Percentiles rank a stretch among this genome's conserved stretches.
phyloP scores from a whole-genome alignment of 1,140 invertebrate genomes.

The Schlechtendalia chinensis region DNA sequence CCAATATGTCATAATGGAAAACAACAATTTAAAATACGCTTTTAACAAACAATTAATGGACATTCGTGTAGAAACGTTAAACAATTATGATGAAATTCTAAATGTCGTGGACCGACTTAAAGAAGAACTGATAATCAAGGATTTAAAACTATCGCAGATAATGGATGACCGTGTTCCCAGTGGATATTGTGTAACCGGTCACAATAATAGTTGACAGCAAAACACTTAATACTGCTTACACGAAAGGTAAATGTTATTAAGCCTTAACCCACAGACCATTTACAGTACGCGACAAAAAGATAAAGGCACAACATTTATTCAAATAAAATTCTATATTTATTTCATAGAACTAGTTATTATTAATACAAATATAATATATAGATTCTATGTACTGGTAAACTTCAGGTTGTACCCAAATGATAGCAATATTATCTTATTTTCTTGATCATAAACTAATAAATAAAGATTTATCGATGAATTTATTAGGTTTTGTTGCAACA shows the following conservation, averaged over 20 bases:
- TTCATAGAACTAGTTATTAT: no score
- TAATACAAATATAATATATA: no score
- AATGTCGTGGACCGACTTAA: background rate
- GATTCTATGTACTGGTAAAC: no score
- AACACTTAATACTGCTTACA: no score
- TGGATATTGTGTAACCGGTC: background rate
- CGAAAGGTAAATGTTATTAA: background rate
- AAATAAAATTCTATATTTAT: no score
- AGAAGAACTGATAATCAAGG: background rate
- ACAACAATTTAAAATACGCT: background rate
- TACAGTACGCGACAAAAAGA: no score
- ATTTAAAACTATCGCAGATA: conserved; percentile 3
- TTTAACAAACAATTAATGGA: background rate
- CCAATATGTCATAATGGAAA: background rate
- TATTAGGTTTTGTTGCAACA: no score
- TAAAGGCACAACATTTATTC: no score
- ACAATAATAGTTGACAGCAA: background rate
- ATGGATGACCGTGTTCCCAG: background rate
- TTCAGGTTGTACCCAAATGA: no score
- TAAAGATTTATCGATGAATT: no score
- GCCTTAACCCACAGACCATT: background rate
- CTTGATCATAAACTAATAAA: no score
- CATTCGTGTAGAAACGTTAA: background rate
- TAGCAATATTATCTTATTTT: no score
- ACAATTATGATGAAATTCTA: conserved; percentile 22